Evolutionary conservation across 2,888 invertebrate species (phyloP).

Genomic region (Heliconius ismenius): DNA sequence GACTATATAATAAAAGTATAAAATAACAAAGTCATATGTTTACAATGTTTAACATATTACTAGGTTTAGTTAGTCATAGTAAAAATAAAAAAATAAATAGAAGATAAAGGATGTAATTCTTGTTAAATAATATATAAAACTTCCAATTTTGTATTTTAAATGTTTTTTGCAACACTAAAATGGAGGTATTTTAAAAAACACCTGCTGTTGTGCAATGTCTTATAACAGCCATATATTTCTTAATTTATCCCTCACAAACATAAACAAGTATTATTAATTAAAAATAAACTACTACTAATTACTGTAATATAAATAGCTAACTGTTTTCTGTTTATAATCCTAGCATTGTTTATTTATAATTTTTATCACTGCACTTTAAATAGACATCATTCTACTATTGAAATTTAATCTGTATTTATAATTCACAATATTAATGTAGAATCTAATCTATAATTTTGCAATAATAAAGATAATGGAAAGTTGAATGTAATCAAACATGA

Average conservation of each 20-base stretch:
- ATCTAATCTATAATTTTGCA: background rate
- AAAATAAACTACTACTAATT: too few relatives aligned
- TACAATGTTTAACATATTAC: background rate
- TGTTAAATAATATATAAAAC: too few relatives aligned
- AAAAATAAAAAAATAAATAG: background rate
- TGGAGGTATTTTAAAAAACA: background rate
- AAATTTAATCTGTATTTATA: background rate
- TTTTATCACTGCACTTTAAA: background rate
- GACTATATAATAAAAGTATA: background rate
- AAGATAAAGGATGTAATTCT: too few relatives aligned
- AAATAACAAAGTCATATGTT: background rate
- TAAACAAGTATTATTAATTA: background rate
- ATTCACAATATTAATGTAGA: background rate
- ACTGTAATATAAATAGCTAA: background rate
- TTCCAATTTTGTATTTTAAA: too few relatives aligned
- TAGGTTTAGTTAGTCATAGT: background rate
- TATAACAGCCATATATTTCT: background rate
- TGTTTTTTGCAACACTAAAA: background rate
- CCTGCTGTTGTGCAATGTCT: background rate
- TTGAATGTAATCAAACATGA: background rate
- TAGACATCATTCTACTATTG: background rate
- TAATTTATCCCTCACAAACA: background rate
- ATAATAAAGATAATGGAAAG: background rate
- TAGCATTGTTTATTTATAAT: slow-evolving; percentile 2
- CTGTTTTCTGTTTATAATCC: background rate